Percentiles rank a stretch among this genome's conserved stretches.
phyloP scores from a whole-genome alignment of 2,888 invertebrate genomes.

The Epinotia demarniana region DNA sequence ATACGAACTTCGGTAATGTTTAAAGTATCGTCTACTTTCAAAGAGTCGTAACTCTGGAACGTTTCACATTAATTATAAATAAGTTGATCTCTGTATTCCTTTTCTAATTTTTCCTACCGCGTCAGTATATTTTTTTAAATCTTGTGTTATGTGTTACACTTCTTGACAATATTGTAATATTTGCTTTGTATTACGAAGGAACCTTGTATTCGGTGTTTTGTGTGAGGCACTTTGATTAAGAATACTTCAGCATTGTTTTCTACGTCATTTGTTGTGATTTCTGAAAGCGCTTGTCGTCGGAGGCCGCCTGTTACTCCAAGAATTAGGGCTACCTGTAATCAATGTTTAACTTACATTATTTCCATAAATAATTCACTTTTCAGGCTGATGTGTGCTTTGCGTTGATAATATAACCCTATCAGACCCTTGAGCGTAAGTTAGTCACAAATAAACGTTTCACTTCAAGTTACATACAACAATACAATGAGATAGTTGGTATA shows the following conservation, averaged over 20 bases:
- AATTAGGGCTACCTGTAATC: constrained; percentile 32
- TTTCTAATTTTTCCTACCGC: background rate
- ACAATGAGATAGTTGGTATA: background rate
- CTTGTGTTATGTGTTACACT: background rate
- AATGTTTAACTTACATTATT: background rate
- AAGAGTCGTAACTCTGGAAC: too few relatives aligned
- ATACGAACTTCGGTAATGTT: too few relatives aligned
- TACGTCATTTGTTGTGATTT: constrained; percentile 13
- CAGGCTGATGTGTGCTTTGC: too few relatives aligned
- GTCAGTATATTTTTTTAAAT: too few relatives aligned
- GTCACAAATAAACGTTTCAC: background rate
- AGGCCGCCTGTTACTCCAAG: constrained; percentile 18
- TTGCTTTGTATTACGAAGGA: constrained; percentile 20
- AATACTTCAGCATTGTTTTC: constrained; percentile 19
- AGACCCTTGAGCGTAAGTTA: too few relatives aligned
- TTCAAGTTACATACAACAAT: background rate
- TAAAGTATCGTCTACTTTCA: too few relatives aligned
- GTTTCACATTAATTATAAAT: too few relatives aligned
- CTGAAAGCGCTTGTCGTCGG: background rate
- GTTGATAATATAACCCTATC: too few relatives aligned
- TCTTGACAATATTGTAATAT: constrained; percentile 17
- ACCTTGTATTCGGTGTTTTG: background rate
- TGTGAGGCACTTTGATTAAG: constrained; percentile 2
- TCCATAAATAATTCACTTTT: background rate
- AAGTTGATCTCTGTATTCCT: too few relatives aligned